phyloP scores from a whole-genome alignment of 1,140 invertebrate genomes.

The Diabrotica virgifera region DNA sequence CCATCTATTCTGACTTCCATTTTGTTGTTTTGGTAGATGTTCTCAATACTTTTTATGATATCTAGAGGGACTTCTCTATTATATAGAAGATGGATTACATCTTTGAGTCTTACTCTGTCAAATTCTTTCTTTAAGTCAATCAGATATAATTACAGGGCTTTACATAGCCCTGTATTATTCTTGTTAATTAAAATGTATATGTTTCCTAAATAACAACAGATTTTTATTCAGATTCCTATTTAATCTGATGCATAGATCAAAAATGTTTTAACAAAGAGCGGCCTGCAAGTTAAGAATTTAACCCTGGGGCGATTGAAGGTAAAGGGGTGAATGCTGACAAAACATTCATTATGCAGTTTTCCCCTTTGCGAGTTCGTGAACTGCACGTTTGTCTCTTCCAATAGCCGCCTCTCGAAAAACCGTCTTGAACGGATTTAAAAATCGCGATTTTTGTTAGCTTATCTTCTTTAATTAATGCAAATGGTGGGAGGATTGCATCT shows the following conservation, averaged over 20 bases:
- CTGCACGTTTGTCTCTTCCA: background rate
- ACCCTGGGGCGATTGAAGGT: background rate
- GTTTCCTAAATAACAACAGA: no score
- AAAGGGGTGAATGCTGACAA: background rate
- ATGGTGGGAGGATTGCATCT: background rate
- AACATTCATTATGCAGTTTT: constrained; percentile 1
- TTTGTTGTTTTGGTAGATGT: no score
- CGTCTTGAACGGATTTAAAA: background rate
- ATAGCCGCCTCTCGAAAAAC: background rate
- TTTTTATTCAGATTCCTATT: background rate
- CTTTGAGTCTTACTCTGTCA: no score
- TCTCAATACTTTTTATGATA: no score
- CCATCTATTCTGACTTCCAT: no score
- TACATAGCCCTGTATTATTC: no score
- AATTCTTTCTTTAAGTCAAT: no score
- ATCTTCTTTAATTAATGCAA: constrained; percentile 1
- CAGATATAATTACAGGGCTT: no score
- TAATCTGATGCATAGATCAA: background rate
- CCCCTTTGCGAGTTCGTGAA: background rate
- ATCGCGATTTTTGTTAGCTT: background rate
- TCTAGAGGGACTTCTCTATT: no score
- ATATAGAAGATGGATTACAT: no score
- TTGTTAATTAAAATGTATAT: no score
- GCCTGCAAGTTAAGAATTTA: background rate
- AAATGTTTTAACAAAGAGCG: background rate